Evolutionary conservation across 2,888 invertebrate species (phyloP), one percentile per base, ranked within the genome.

Genomic region (Aphidius colemani): DNA sequence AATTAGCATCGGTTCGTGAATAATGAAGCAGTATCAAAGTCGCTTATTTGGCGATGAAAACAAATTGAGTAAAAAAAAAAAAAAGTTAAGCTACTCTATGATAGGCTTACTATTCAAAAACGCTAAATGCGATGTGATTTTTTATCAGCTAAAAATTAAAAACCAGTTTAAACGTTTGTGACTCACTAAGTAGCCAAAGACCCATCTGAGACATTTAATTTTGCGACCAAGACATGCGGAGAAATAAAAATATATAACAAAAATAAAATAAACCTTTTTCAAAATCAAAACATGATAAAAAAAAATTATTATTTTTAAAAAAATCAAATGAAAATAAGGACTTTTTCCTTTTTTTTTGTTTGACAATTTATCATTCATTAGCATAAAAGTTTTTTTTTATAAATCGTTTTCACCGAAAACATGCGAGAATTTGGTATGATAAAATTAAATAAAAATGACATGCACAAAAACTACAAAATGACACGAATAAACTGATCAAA

Each of bases 61-160:
- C 10, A 55, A 44, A 55, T 43, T 55, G 13, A 55, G 13, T 44
- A 18, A 41, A 44, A 44, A 30, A 41, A 44, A 44, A 30, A 30
- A 30, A 30, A 30, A 55, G 43, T 55, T 66, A 66, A 58, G 62
- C 66, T 65, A 69, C 69, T 30, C 5, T 59, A 66, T 67, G 60
- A 69, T 69, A 66, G 70, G 66, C 45, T 55, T 8, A 55, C 65
- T 66, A 69, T 70, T 67, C 67, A 67, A 65, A 66, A 70, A 70
- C 65, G 65, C 63, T 69, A 65, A 70, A 70, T 69, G 63, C 59
- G 66, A 61, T 63, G 61, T 63, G 66, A 69, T 66, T 63, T 62
- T 69, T 70, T 67, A 69, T 70, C 68, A 10, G 43, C 49, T 48
- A 53, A 63, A 18, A 18, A 18, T 1, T 18, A 18, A 18, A 59